phyloP scores from a whole-genome alignment of 1,140 invertebrate genomes.

The Zaprionus capensis region DNA sequence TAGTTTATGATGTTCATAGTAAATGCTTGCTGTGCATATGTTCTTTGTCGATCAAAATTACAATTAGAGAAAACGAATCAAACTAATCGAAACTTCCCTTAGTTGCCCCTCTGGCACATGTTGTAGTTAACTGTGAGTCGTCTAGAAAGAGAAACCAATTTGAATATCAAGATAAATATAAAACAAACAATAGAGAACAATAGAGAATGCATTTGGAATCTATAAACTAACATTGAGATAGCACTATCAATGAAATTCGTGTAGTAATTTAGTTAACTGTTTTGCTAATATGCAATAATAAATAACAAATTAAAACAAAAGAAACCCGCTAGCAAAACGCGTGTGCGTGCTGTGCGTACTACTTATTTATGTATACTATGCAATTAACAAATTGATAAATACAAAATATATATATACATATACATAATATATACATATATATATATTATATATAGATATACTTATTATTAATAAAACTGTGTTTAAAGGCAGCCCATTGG shows the following conservation, averaged over 20 bases:
- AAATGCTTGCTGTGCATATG: neutral
- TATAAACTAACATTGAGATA: conserved; percentile 42
- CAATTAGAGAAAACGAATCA: conserved; percentile 11
- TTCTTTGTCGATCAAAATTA: conserved; percentile 14
- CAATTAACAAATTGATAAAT: conserved; percentile 79
- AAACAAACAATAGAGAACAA: conserved; percentile 26
- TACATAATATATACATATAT: conserved; percentile 65
- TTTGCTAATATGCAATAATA: conserved; percentile 53
- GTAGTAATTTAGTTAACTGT: conserved; percentile 75
- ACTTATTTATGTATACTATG: conserved; percentile 69
- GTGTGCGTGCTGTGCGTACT: conserved; percentile 35
- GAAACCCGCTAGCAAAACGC: neutral
- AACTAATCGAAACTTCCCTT: neutral
- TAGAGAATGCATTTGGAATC: conserved; percentile 35
- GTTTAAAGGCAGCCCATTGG: conserved; percentile 55
- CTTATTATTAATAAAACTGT: conserved; percentile 70
- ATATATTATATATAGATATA: conserved; percentile 61
- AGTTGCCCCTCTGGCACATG: conserved; percentile 42
- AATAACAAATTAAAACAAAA: conserved; percentile 42
- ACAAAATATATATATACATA: conserved; percentile 63
- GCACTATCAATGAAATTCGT: conserved; percentile 69
- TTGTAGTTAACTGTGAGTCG: conserved; percentile 59
- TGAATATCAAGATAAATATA: conserved; percentile 15
- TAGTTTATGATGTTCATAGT: neutral
- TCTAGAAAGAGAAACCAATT: conserved; percentile 40